phyloP scores from a whole-genome alignment of 2,113 vertebrate species.

The Peromyscus californicus region DNA sequence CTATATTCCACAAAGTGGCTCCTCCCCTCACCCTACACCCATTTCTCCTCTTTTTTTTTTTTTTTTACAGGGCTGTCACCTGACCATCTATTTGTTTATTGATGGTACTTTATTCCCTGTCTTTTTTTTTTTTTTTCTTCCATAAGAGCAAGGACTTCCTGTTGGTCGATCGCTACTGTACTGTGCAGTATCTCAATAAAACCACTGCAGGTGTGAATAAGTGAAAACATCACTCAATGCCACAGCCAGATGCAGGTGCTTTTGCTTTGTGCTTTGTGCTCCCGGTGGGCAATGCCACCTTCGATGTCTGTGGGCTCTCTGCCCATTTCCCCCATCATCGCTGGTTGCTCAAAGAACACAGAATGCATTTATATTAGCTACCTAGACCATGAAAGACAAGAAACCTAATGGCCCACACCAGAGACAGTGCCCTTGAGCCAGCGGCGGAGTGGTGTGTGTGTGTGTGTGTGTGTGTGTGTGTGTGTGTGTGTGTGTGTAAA shows the following conservation, averaged over 20 bases:
- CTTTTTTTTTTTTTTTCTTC: background rate
- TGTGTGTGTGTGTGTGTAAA: background rate
- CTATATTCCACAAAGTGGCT: background rate
- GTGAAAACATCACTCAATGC: background rate
- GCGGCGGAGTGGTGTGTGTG: background rate
- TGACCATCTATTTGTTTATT: background rate
- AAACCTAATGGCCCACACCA: conserved; percentile 18
- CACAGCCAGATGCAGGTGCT: background rate
- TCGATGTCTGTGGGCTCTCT: background rate
- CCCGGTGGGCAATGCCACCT: background rate
- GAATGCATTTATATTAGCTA: background rate
- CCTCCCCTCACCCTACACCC: background rate
- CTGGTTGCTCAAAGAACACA: background rate
- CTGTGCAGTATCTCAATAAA: background rate
- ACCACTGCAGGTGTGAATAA: background rate
- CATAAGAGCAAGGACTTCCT: background rate
- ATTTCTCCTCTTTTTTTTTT: background rate
- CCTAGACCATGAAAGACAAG: conserved; percentile 44
- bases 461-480: too few species aligned
- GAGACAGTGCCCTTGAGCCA: background rate
- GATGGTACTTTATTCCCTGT: background rate
- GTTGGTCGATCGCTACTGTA: fast-evolving
- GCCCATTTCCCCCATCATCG: too few species aligned
- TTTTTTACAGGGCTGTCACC: background rate
- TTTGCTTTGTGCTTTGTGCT: background rate